Conservation (phyloP, 1,140 invertebrate species). For the Nixonia krombeini region DNA sequence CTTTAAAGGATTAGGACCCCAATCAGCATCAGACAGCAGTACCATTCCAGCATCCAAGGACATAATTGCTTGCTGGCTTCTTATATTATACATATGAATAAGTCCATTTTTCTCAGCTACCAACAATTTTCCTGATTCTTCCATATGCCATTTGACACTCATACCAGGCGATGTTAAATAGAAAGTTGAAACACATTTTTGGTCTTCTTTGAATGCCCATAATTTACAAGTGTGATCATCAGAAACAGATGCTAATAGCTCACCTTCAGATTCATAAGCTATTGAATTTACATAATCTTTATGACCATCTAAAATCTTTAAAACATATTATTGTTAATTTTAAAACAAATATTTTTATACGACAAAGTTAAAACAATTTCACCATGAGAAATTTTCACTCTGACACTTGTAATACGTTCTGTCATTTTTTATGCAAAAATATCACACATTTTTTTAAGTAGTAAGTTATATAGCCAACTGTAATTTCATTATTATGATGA, state of each 20-base stretch:
- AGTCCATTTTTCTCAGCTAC: constrained; percentile 83
- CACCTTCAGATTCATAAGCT: constrained; percentile 79
- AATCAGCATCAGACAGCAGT: constrained; percentile 79
- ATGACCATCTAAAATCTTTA: constrained; percentile 77
- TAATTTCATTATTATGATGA: too few species aligned
- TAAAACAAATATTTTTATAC: constrained; percentile 7
- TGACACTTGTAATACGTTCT: too few species aligned
- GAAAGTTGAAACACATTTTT: constrained; percentile 74
- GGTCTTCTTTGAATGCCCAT: constrained; percentile 75
- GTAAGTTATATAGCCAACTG: too few species aligned
- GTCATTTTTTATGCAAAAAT: too few species aligned
- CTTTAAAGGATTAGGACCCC: constrained; percentile 77
- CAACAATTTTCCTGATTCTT: constrained; percentile 81
- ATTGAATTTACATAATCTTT: constrained; percentile 81
- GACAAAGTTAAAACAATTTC: constrained; percentile 2
- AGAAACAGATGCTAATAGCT: constrained; percentile 80
- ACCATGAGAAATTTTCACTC: too few species aligned
- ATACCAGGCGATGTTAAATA: constrained; percentile 79
- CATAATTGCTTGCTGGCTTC: constrained; percentile 78
- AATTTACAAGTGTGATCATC: constrained; percentile 84
- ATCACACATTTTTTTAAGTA: too few species aligned
- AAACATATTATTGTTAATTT: constrained; percentile 35
- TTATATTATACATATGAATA: constrained; percentile 81
- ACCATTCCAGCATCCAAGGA: constrained; percentile 78
- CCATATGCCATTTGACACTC: constrained; percentile 79